Conservation (phyloP, 2,888 invertebrate species). For the Thymelicus lineola region DNA sequence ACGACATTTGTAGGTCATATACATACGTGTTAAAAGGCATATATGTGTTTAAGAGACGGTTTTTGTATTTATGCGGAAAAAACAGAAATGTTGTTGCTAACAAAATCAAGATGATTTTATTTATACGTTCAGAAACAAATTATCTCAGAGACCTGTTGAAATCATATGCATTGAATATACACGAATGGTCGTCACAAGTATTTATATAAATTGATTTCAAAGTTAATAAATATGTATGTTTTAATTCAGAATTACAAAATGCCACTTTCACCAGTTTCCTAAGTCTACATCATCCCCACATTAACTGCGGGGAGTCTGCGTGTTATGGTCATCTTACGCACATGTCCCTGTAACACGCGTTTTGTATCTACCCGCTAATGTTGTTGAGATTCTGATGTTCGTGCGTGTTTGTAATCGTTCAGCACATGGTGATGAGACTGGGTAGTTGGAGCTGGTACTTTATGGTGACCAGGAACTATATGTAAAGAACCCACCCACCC, state of each 20-base stretch:
- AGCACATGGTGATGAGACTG: neutral
- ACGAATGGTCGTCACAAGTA: no score
- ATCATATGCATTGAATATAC: no score
- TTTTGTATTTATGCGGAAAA: no score
- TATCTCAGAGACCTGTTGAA: no score
- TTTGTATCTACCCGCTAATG: conserved; percentile 31
- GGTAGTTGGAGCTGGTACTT: neutral
- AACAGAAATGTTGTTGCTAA: no score
- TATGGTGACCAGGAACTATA: neutral
- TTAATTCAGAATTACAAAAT: neutral
- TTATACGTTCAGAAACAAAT: no score
- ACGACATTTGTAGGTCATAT: no score
- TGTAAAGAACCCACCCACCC: neutral
- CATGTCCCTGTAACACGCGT: conserved; percentile 41
- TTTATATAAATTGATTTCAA: no score
- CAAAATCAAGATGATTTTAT: no score
- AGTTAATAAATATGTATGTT: no score
- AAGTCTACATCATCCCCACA: conserved; percentile 15
- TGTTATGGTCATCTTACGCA: conserved; percentile 50
- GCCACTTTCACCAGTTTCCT: conserved; percentile 36
- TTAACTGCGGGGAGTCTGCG: conserved; percentile 46
- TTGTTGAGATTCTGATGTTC: conserved; percentile 8
- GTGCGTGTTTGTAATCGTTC: conserved; percentile 26
- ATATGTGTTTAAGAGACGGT: no score
- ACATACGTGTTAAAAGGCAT: no score